Evolutionary conservation across 2,888 invertebrate species (phyloP), one percentile per base, ranked within the genome.

Genomic region (Pristionchus entomophagus): DNA sequence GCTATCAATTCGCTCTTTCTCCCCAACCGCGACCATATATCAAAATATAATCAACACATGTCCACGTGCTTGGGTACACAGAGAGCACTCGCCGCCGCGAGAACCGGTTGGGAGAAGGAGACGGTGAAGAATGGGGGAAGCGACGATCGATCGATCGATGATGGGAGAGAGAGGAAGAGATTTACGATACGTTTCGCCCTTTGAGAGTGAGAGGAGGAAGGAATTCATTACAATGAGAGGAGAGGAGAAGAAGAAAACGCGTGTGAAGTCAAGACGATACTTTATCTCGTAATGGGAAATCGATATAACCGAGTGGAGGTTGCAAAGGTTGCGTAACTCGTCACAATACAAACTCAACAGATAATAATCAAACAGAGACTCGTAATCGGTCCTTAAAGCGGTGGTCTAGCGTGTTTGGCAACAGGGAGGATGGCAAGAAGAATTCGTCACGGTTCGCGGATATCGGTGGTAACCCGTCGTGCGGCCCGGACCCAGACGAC

Each of bases 131-230:
- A 73, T 73, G 73, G n/a, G 19, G 56, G 56, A n/a, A n/a, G 56
- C 41, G 26, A 14, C 41, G 41, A 73, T 73, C 73, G 73, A 73
- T 73, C 6, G 45, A 45, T n/a, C 38, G 41, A 73, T 73, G 73
- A 73, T 73, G 73, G 73, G 73, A 73, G 73, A 26, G 22, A 0
- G 41, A 41, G 45, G 22, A 38, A 45, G 73, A 73, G 73, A 73
- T 73, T 73, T 73, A 73, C 41, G 73, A 73, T 73, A 73, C 73
- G 73, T 73, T 73, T 73, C 73, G 73, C 41, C 73, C 73, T 73
- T 73, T 73, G 73, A 73, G 73, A 73, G 73, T 73, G 73, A 73
- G 73, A 73, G 73, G 73, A 41, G 38, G 69, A 69, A 73, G 73
- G 73, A 73, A 73, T 73, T 73, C 73, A 73, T 73, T 73, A 73